Base-by-base conservation (phyloP, 2,888 invertebrate genomes). In the Cenopis cana region DNA sequence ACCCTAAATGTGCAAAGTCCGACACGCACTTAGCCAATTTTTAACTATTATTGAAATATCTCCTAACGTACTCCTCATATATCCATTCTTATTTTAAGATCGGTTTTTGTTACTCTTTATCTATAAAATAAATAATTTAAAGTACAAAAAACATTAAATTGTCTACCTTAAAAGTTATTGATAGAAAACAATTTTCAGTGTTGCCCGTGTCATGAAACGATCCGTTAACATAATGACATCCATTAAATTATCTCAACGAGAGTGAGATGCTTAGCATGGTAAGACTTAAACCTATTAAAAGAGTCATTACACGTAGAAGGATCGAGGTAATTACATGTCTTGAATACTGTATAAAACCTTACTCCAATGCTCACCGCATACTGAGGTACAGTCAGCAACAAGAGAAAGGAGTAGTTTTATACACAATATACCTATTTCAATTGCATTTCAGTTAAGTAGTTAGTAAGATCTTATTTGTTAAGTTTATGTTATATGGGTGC, bases 251-350 rank as follows among this genome's bases (percentile, higher is more conserved):
- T 69, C 64, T 59, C 41, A 52, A 69, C 46, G 46, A 65, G 20
- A 52, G 36, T 36, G 62, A 60, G 69, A 60, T 36, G 46, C 46
- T 65, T 52, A 65, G 41, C 41, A 41, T 64, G 57, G 70, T 59
- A 59, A 60, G 38, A 54, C 41, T 69, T 17, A 65, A 56, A 46
- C 46, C 69, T 38, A 54, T 70, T 59, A 70, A 70, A 65, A 24
- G 65, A 60, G 59, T 65, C 52, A 60, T 70, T 70, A 65, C 70
- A 59, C 65, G 64, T 69, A 59, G 61, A 33, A 54, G 46, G 41
- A 65, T 54, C 29, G 36, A 57, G 52, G 59, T 65, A 69, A 69
- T 70, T 65, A 59, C 52, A 56, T 24, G 69, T 65, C 59, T 69
- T 64, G 56, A 64, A 50, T 50, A 46, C 49, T 56, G 5, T 61